These are phyloP conservation scores for Ammospiza maritima DNA, from an alignment of 2,797 vertebrate species.

Conservation along the genomic window DNA sequence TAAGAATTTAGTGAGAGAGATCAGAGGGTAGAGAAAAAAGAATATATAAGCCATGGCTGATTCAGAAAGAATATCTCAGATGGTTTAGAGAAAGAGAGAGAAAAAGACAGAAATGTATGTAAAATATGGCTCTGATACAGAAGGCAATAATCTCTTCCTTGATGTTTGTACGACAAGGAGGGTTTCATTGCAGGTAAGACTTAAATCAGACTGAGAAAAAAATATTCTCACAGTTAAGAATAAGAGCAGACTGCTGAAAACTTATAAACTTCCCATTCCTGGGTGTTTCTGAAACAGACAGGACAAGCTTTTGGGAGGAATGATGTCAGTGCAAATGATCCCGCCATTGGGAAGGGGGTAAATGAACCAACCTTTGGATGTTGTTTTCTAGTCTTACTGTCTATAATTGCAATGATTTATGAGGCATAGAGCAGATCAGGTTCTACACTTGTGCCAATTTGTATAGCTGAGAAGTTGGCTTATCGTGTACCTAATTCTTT, in stretches of 20 bases:
- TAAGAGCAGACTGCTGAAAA: neutral
- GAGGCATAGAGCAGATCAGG: neutral
- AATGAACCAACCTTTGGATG: conserved; percentile 3
- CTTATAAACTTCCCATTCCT: neutral
- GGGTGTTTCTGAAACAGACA: neutral
- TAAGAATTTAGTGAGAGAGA: neutral
- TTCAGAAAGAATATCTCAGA: neutral
- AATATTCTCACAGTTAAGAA: neutral
- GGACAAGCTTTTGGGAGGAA: neutral
- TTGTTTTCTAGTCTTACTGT: neutral
- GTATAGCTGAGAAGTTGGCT: conserved; percentile 1
- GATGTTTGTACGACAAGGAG: neutral
- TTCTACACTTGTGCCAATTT: conserved; percentile 20
- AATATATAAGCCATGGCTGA: neutral
- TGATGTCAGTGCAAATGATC: neutral
- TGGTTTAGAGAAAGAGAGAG: neutral
- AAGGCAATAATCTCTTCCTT: neutral
- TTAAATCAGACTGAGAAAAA: neutral
- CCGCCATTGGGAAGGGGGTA: neutral
- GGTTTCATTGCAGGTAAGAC: neutral
- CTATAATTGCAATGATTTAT: conserved; percentile 38
- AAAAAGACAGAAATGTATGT: neutral
- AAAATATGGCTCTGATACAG: neutral
- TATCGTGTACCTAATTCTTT: conserved; percentile 8
- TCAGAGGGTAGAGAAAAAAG: neutral